These are phyloP conservation scores for Megaceryle torquata DNA, from an alignment of 2,113 vertebrate species.

Conservation along the genomic window DNA sequence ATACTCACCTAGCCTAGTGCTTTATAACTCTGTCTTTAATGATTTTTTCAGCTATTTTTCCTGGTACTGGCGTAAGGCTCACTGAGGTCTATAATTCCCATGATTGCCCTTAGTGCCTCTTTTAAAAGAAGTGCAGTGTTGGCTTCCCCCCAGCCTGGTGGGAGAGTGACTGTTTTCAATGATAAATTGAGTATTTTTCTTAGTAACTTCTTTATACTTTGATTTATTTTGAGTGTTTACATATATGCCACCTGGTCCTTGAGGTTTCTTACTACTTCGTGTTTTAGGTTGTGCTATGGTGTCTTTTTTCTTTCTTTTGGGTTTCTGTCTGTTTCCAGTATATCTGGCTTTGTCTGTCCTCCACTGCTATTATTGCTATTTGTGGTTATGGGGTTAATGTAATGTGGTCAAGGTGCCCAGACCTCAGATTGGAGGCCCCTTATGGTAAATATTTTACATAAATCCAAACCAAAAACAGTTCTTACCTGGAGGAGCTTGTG, in stretches of 20 bases:
- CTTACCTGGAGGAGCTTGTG: not conserved
- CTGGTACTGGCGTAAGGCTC: constrained; percentile 48
- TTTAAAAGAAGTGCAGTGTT: constrained; percentile 34
- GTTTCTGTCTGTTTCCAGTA: not conserved
- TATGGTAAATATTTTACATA: not conserved
- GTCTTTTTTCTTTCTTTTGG: not conserved
- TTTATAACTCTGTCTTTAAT: constrained; percentile 67
- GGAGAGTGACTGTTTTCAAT: constrained; percentile 8
- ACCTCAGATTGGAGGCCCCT: not conserved
- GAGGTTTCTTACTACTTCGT: not conserved
- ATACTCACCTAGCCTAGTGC: not conserved
- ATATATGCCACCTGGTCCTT: not conserved
- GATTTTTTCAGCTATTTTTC: constrained; percentile 62
- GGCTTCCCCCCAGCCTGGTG: constrained; percentile 35
- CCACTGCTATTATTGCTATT: not conserved
- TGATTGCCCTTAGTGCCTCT: constrained; percentile 68
- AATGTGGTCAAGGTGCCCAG: not conserved
- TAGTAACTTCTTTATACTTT: constrained; percentile 1
- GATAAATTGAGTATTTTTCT: constrained; percentile 22
- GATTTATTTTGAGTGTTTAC: constrained; percentile 10
- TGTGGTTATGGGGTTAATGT: not conserved
- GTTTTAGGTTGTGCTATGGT: not conserved
- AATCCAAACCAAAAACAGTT: not conserved
- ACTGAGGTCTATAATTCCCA: constrained; percentile 62
- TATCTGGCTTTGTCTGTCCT: not conserved